Base-by-base conservation (phyloP, 2,113 vertebrate species). In the Lophura nycthemera region DNA sequence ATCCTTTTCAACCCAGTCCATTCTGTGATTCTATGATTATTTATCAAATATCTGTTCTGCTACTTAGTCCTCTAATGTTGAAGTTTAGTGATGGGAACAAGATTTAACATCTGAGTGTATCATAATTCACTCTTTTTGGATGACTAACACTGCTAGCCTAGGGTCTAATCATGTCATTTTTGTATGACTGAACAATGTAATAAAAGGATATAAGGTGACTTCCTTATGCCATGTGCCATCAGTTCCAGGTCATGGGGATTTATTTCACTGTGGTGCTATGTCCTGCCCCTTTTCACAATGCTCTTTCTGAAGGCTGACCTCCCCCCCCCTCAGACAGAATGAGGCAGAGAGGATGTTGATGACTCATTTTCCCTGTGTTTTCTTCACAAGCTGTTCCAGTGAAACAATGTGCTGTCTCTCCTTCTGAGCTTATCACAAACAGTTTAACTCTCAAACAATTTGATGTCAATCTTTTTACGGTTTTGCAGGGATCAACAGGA, bases 331-430 rank as follows among this genome's bases (percentile, higher is more conserved):
- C 40, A 32, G 80, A 38, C n/a, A 12, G n/a, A 81, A 10, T 2
- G 34, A 93, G 69, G 75, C 69, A 70, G 18, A 85, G 63, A 93
- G 91, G 88, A 93, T 88, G 92, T 32, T 11, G 65, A 59, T 92
- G 94, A 93, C 65, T 93, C 90, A 92, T 86, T 89, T 92, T 92
- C 64, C 91, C 84, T 93, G 93, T 43, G 18, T 90, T 92, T 94
- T 83, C n/a, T 73, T 88, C 83, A 85, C 77, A 72, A 42, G 67
- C 72, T 95, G 93, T 72, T 95, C 69, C 69, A 75, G 45, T 69
- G 83, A 42, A 96, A 93, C 34, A 92, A 59, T 54, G 48, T 81
- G 60, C 57, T 95, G 42, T 73, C 64, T 83, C 47, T 86, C 77
- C 61, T 47, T 25, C 76, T 70, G 36, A 61, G 52, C 76, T 93